Conservation (phyloP, 2,888 invertebrate species). For the Eristalis arbustorum region DNA sequence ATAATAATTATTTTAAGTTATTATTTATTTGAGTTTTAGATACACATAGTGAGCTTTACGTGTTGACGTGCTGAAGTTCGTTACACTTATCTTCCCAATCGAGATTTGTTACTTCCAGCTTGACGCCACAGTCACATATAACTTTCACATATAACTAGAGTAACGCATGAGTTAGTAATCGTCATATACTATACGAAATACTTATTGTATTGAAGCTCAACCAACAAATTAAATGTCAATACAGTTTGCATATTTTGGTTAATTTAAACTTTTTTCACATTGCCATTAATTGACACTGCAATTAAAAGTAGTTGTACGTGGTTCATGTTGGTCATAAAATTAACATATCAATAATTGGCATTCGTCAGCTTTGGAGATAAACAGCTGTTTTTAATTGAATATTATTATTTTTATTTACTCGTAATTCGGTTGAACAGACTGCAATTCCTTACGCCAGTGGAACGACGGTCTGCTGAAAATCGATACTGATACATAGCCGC, state of each 20-base stretch:
- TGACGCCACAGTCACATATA: background rate
- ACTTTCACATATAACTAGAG: background rate
- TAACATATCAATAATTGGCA: conserved; percentile 28
- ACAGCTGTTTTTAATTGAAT: conserved; percentile 28
- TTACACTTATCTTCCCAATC: too few relatives aligned
- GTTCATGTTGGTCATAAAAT: background rate
- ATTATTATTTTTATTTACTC: conserved; percentile 30
- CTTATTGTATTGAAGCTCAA: background rate
- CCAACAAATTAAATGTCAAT: conserved; percentile 8
- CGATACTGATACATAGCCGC: conserved; percentile 1
- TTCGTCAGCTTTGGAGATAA: conserved; percentile 19
- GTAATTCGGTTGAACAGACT: background rate
- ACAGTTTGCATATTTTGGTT: conserved; percentile 13
- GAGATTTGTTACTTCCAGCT: too few relatives aligned
- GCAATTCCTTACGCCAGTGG: background rate
- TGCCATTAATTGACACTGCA: background rate
- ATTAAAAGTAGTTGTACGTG: background rate
- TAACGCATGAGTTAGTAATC: background rate
- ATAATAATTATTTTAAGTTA: too few relatives aligned
- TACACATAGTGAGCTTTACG: too few relatives aligned
- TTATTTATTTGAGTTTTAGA: background rate
- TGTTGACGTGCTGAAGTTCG: too few relatives aligned
- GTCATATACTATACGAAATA: background rate
- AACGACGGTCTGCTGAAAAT: background rate
- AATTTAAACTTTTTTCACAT: background rate